Base-by-base conservation (phyloP, 1,140 invertebrate genomes). In the Hyles euphorbiae region DNA sequence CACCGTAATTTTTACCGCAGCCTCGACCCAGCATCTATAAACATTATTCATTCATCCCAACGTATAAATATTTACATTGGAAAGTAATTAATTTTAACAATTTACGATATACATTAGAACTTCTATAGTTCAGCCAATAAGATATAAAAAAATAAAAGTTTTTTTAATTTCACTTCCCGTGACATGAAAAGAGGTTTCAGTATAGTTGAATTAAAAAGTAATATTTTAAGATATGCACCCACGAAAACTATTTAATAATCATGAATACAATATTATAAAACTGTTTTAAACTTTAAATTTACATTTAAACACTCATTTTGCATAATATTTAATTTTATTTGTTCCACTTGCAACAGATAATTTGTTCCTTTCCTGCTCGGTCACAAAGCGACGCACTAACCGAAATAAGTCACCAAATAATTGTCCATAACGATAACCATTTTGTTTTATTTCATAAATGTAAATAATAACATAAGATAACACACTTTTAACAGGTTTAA, bases 361-460 rank as follows among this genome's bases (percentile, higher is more conserved):
- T 51, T 44, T 33, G 12, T 58, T 44, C 10, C n/a, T 44, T 6
- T 59, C 50, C 44, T 59, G 36, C 32, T 53, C 44, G 34, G 53
- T 40, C 51, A 53, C 47, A 53, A 53, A 34, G 44, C 45, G 57
- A 8, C 34, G 40, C 10, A 46, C 52, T 11, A n/a, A 22, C 48
- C 10, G 11, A 34, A 51, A n/a, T 44, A 34, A 32, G 5, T 40
- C 50, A 47, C 0, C n/a, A 32, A 48, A 43, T 50, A 36, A 45
- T 58, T 54, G 32, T 44, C 43, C 12, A n/a, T 34, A 56, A 22
- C 61, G 60, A 52, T 65, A 57, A 70, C 48, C 56, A 63, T 66
- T 11, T 64, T 70, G 67, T 83, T 85, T 85, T 74, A 85, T 78
- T 85, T 80, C 81, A 77, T 60, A 83, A 74, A 73, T 59, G 52